Percentiles rank a stretch among this genome's conserved stretches.
Conservation (phyloP, 2,888 invertebrate species). For the Calameuta pallipes region DNA sequence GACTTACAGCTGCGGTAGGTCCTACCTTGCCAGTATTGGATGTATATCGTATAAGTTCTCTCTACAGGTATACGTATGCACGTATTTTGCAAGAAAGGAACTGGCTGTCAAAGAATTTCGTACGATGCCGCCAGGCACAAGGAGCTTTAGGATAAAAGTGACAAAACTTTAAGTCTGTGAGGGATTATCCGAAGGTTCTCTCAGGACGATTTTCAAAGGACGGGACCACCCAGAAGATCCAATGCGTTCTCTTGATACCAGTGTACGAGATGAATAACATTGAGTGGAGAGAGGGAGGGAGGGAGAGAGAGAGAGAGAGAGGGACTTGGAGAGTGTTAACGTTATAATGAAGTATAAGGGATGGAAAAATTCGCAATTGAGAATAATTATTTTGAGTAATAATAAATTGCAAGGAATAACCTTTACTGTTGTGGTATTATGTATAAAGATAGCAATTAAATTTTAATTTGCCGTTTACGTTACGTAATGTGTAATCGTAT, state of each 20-base stretch:
- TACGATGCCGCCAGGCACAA: background rate
- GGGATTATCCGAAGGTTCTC: conserved; percentile 7
- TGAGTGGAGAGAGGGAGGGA: conserved; percentile 5
- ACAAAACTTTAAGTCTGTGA: conserved; percentile 20
- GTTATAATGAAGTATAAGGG: conserved; percentile 19
- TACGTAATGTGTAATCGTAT: background rate
- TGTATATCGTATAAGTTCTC: background rate
- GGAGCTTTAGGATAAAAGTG: conserved; percentile 16
- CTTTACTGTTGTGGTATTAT: background rate
- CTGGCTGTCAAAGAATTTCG: background rate
- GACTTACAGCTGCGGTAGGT: background rate
- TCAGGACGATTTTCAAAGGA: conserved; percentile 5
- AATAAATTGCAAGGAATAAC: background rate
- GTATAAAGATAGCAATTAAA: background rate
- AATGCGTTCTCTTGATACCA: background rate
- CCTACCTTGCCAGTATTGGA: background rate
- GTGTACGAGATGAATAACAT: conserved; percentile 17
- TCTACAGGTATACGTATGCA: background rate
- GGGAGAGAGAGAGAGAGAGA: background rate
- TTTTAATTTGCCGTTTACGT: background rate
- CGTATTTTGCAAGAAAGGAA: conserved; percentile 2
- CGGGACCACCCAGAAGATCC: conserved; percentile 3
- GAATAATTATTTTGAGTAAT: background rate
- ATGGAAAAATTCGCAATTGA: background rate
- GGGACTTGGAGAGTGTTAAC: conserved; percentile 21